Evolutionary conservation across 2,797 vertebrate species (phyloP), one percentile per base, ranked within the genome.

Genomic region (Amblyopsis hoosieri): DNA sequence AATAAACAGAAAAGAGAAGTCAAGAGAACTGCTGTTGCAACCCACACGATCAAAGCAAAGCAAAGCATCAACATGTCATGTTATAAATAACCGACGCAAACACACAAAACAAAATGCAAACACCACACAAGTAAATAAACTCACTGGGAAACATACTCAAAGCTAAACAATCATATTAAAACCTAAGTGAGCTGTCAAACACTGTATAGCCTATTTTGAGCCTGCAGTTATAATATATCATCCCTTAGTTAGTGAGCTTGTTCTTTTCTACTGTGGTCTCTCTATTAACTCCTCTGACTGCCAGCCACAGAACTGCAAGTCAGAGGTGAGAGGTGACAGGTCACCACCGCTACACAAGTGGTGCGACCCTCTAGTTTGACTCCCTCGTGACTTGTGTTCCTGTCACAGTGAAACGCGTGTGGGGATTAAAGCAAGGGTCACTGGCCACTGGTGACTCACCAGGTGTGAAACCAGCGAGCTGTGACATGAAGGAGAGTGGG

Each of bases 241-340:
- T 29, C 23, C 23, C 33, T 37, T 37, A 9, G 23, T 9, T 37
- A 37, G 6, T 37, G 33, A 6, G 33, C 33, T 37, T 37, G 33
- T 37, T 37, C 33, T 37, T 6, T 57, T 76, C 31, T 52, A 7
- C 67, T 80, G 73, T 77, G 76, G 88, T 70, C 85, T 89, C 89
- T 90, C 81, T 78, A 65, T 89, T 68, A 56, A 66, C 68, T 70
- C 54, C 64, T 49, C 65, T 80, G 74, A 84, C 69, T 75, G 83
- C 58, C 60, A 52, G 71, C 76, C 69, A 45, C 76, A 60, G 70
- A 71, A 80, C 66, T 64, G 73, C 55, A 66, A 87, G 74, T 83
- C 84, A 85, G 76, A 81, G 85, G 87, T 88, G 70, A 89, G 75
- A 83, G 88, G 87, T 78, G 83, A 84, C 69, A 69, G 82, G 89